Evolutionary conservation across 1,140 invertebrate species (phyloP).

Genomic region (Drosophila oshimai): DNA sequence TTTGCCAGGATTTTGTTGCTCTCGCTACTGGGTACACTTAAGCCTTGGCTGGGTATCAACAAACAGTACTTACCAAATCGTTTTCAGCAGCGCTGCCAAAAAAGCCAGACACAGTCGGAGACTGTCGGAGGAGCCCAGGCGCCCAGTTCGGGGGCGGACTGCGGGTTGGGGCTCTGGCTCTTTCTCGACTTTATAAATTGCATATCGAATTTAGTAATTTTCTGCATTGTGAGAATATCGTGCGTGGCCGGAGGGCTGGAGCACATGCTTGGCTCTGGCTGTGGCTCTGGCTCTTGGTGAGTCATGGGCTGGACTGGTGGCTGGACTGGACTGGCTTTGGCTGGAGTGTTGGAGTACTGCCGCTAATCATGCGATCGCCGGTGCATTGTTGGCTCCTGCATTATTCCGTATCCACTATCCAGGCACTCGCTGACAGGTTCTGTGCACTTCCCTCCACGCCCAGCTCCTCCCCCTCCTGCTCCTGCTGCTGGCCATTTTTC

Average conservation of each 20-base stretch:
- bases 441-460: conserved; percentile 59
- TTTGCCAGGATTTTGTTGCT: conserved; percentile 57
- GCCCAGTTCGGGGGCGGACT: background rate
- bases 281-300: conserved; percentile 2
- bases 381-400: conserved; percentile 60
- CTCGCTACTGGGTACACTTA: conserved; percentile 62
- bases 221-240: conserved; percentile 60
- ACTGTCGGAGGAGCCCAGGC: background rate
- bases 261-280: conserved; percentile 8
- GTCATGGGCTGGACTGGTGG: conserved; percentile 20
- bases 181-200: conserved; percentile 62
- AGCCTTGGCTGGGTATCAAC: conserved; percentile 71
- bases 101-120: conserved; percentile 36
- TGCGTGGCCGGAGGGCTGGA: conserved; percentile 54
- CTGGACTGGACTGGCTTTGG: conserved; percentile 1
- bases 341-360: conserved; percentile 40
- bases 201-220: conserved; percentile 80
- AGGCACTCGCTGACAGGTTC: conserved; percentile 66
- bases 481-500: conserved; percentile 64
- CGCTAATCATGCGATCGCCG: conserved; percentile 74
- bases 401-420: conserved; percentile 44
- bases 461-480: background rate
- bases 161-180: background rate
- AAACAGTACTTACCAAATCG: conserved; percentile 70
- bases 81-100: conserved; percentile 57